These are phyloP conservation scores for Stenoptilia bipunctidactyla DNA, from an alignment of 2,888 invertebrate species.

Conservation along the genomic window DNA sequence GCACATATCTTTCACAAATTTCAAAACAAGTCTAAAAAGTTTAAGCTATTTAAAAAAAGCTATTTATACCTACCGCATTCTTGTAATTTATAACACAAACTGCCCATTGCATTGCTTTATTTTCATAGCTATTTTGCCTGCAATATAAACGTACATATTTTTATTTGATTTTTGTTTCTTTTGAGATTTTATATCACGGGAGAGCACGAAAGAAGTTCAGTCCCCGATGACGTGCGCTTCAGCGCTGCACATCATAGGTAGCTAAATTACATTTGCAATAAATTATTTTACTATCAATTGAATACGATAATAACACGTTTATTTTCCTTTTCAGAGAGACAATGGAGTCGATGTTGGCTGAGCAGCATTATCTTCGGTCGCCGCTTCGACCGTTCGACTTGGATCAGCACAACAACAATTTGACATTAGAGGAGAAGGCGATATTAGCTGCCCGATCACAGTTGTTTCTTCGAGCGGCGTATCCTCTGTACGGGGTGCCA, in stretches of 20 bases:
- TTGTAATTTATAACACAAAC: too few species aligned
- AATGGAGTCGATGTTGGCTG: constrained; percentile 90
- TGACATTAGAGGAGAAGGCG: constrained; percentile 83
- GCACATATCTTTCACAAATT: too few species aligned
- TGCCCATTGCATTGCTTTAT: too few species aligned
- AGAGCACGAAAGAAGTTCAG: constrained; percentile 64
- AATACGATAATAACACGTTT: constrained; percentile 15
- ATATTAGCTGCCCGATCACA: constrained; percentile 83
- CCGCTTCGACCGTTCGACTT: constrained; percentile 81
- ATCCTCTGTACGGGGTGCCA: constrained; percentile 69
- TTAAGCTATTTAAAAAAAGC: too few species aligned
- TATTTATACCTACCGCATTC: too few species aligned
- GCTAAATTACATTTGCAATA: constrained; percentile 24
- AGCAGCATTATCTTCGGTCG: constrained; percentile 85
- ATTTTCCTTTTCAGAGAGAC: constrained; percentile 78
- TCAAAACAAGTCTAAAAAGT: too few species aligned
- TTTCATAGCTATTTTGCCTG: too few species aligned
- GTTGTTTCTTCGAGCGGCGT: constrained; percentile 78
- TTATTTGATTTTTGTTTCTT: constrained; percentile 61
- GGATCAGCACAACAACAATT: constrained; percentile 78
- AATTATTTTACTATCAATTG: neutral
- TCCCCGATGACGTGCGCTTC: constrained; percentile 66
- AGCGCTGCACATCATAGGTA: constrained; percentile 65
- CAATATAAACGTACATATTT: constrained; percentile 15
- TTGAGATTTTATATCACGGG: constrained; percentile 71